Conservation (phyloP, 2,797 vertebrate species). For the Otolemur crassicaudatus region DNA sequence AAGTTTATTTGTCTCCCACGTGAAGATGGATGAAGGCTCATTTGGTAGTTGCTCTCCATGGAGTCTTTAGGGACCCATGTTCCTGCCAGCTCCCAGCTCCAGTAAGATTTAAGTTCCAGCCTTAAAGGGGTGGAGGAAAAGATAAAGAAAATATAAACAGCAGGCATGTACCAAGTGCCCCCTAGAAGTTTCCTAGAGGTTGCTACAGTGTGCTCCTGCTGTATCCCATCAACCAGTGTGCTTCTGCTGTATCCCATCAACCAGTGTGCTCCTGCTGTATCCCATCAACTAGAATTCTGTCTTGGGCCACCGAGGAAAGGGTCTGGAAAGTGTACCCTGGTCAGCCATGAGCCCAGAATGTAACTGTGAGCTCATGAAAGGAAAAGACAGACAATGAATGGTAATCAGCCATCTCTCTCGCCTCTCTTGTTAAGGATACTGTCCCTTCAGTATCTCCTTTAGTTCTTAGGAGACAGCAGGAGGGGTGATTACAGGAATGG, state of each 20-base stretch:
- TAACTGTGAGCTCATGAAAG: background rate
- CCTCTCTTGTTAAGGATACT: background rate
- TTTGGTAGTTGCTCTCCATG: background rate
- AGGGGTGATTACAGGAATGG: background rate
- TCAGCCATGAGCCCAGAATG: background rate
- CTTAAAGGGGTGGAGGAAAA: background rate
- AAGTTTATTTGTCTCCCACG: background rate
- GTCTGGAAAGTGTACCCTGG: background rate
- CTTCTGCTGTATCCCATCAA: no score
- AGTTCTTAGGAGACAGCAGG: background rate
- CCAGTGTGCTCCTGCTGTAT: no score
- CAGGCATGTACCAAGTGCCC: rapidly evolving
- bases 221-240: background rate
- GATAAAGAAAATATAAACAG: background rate
- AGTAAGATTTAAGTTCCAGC: background rate
- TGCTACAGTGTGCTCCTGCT: no score
- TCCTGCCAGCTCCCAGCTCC: background rate
- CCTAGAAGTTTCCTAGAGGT: background rate
- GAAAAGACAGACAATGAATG: background rate
- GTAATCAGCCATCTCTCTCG: no score
- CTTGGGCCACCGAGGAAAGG: background rate
- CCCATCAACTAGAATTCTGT: background rate
- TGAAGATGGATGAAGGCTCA: background rate
- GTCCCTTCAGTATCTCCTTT: background rate
- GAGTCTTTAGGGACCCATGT: background rate